Percentiles rank a stretch among this genome's conserved stretches.
Conservation (phyloP, 2,888 invertebrate species). For the Bembecia ichneumoniformis region DNA sequence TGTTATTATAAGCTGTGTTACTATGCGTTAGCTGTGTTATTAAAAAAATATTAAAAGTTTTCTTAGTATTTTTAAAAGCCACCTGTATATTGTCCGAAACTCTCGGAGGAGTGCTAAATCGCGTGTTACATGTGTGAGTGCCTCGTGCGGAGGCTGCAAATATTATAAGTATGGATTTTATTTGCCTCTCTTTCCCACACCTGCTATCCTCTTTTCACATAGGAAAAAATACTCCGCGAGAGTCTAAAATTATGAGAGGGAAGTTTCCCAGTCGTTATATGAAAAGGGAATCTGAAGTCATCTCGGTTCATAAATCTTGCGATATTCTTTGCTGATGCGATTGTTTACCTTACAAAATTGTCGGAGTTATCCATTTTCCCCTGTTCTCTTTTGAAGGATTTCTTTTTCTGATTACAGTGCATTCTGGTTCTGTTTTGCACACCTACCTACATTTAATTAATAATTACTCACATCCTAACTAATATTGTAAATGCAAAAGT, state of each 20-base stretch:
- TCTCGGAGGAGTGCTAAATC: constrained; percentile 64
- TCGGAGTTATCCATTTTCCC: constrained; percentile 22
- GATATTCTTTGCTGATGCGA: constrained; percentile 37
- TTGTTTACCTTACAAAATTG: constrained; percentile 38
- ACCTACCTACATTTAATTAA: neutral
- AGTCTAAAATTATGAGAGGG: constrained; percentile 61
- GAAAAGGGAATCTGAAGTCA: constrained; percentile 57
- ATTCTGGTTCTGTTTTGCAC: neutral
- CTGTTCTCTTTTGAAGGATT: constrained; percentile 6
- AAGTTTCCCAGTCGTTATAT: constrained; percentile 43
- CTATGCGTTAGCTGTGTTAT: too few species aligned
- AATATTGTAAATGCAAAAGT: too few species aligned
- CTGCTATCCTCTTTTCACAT: constrained; percentile 37
- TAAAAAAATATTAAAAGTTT: too few species aligned
- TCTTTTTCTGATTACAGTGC: neutral
- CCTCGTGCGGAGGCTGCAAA: constrained; percentile 64
- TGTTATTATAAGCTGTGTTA: too few species aligned
- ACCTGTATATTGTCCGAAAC: constrained; percentile 48
- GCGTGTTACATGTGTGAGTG: constrained; percentile 48
- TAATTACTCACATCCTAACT: neutral
- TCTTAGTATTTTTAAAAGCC: constrained; percentile 13
- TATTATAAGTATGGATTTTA: constrained; percentile 73
- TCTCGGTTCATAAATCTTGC: constrained; percentile 54
- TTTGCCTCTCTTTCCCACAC: constrained; percentile 42
- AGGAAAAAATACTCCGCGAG: constrained; percentile 60